A percentile compares a stretch with the other conserved stretches of the same genome.
Evolutionary conservation across 2,888 invertebrate genomes (phyloP).

Genomic region (Trichacis sp.): DNA sequence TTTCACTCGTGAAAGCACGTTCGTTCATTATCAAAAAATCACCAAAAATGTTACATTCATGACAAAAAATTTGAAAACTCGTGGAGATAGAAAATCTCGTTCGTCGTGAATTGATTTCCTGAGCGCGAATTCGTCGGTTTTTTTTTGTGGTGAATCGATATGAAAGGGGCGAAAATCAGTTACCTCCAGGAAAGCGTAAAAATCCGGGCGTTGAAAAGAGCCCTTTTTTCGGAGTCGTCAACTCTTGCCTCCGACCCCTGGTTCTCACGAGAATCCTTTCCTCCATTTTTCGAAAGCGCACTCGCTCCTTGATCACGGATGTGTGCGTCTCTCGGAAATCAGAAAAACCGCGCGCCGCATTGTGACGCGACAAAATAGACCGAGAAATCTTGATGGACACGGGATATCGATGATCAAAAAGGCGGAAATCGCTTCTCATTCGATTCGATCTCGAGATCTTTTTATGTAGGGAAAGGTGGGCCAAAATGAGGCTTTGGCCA

Average conservation of each 20-base stretch:
- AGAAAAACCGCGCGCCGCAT: constrained; percentile 47
- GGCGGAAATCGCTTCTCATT: background rate
- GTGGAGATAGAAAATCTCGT: too few species aligned
- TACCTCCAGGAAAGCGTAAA: constrained; percentile 53
- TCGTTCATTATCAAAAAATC: too few species aligned
- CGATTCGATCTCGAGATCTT: background rate
- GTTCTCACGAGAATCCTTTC: constrained; percentile 67
- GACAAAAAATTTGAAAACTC: too few species aligned
- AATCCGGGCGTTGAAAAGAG: constrained; percentile 47
- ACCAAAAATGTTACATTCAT: too few species aligned
- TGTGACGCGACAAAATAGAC: constrained; percentile 26
- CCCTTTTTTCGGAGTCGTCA: constrained; percentile 52
- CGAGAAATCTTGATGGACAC: constrained; percentile 61
- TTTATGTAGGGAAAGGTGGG: too few species aligned
- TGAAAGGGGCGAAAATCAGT: constrained; percentile 23
- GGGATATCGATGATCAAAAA: constrained; percentile 23
- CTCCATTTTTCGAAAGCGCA: constrained; percentile 57
- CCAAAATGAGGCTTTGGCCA: too few species aligned
- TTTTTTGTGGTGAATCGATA: too few species aligned
- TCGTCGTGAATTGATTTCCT: too few species aligned
- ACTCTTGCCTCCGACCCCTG: constrained; percentile 59
- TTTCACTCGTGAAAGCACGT: too few species aligned
- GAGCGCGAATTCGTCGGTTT: too few species aligned
- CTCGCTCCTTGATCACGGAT: constrained; percentile 15
- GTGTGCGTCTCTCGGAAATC: constrained; percentile 35